Base-by-base conservation (phyloP, 1,140 invertebrate species). In the Drosophila rufa region DNA sequence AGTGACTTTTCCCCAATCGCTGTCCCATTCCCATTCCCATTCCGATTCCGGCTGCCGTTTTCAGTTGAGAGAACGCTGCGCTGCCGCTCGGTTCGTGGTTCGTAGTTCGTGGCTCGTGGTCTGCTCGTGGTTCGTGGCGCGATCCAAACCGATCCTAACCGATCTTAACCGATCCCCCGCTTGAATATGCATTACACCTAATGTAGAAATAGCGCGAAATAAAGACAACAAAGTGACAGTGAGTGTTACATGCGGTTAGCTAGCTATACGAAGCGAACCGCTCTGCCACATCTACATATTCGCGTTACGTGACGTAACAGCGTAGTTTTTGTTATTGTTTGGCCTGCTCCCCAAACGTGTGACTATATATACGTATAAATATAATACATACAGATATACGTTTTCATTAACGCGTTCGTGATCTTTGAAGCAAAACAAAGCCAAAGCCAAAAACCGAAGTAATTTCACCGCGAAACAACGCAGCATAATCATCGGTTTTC, bases 371-470 rank as follows among this genome's bases (percentile, higher is more conserved):
- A 15, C 48, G 42, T 58, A 58, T 68, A 27, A 27, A 36, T 58
- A 58, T 68, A 27, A 27, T 33, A 25, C 1, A 40, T 33, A 33
- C 17, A 56, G 22, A 58, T 60, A 22, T 22, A 42, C 71, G 59
- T 90, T 89, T 89, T 89, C 84, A 89, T 90, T 78, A 89, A 85
- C 86, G 85, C 85, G 85, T 85, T 89, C 85, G 85, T 89, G 85
- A 89, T 89, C 85, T 89, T 89, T 91, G 81, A 91, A 89, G 85
- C 86, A 89, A 89, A 89, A 89, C 85, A 89, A 89, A 89, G 74
- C 69, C 83, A 79, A 65, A 69, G 75, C 69, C 84, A 79, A 40
- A 56, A 40, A 56, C 17, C 36, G 38, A 56, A 56, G 80, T 78
- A 80, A 62, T 79, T 89, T 81, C 64, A 79, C 70, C 82, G 78